phyloP scores from a whole-genome alignment of 2,797 vertebrate genomes.

The Odontamblyopus lacepedii region DNA sequence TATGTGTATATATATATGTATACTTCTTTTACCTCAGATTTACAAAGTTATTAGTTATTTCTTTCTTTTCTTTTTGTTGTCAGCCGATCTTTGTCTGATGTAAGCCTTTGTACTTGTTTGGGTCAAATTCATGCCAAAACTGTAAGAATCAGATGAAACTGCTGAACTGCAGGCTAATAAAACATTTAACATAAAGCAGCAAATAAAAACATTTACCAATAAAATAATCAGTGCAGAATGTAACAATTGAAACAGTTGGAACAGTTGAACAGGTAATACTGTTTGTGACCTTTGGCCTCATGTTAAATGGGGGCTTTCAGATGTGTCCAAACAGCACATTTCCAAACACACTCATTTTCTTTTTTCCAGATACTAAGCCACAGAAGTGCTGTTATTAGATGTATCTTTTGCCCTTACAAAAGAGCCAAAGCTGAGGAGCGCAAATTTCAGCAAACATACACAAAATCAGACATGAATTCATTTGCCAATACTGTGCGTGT shows the following conservation, averaged over 20 bases:
- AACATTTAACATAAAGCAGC: not conserved
- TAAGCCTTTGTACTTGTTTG: not conserved
- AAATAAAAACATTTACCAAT: not conserved
- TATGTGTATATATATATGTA: too few relatives aligned
- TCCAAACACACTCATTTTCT: conserved; percentile 1
- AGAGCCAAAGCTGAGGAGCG: conserved; percentile 18
- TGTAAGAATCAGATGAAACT: not conserved
- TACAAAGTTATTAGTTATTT: too few relatives aligned
- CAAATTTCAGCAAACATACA: conserved; percentile 30
- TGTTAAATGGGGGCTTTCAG: conserved; percentile 23
- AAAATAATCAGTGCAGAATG: not conserved
- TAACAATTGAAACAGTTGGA: not conserved
- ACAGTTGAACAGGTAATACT: not conserved
- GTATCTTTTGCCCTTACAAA: conserved; percentile 1
- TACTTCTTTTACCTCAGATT: too few relatives aligned
- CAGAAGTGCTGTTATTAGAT: not conserved
- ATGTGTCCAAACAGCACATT: conserved; percentile 24
- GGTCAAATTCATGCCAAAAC: not conserved
- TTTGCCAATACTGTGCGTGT: conserved; percentile 24
- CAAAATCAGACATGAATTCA: conserved; percentile 26
- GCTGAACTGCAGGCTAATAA: not conserved
- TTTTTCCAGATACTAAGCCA: not conserved
- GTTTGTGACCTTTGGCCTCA: conserved; percentile 31
- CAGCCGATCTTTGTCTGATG: too few relatives aligned
- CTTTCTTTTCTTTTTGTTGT: too few relatives aligned